Percentiles rank a stretch among this genome's conserved stretches.
Evolutionary conservation across 2,113 vertebrate species (phyloP).

Genomic region (Haplotaxodon microlepis): DNA sequence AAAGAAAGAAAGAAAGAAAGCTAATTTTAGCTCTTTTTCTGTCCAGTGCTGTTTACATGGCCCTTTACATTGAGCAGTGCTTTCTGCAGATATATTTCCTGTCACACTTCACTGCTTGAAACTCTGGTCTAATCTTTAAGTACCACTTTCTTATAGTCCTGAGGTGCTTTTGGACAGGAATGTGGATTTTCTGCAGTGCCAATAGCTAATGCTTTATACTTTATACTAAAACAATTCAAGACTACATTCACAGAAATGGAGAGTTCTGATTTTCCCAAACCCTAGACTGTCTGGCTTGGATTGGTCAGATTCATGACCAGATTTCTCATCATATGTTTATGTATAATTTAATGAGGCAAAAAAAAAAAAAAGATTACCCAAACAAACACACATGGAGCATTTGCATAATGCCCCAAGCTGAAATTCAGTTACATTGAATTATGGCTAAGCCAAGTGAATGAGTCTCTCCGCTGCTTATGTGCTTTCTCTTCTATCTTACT

Average conservation of each 20-base stretch:
- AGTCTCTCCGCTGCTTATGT: not conserved
- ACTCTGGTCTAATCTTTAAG: slow-evolving; percentile 3
- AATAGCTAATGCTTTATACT: not conserved
- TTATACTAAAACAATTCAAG: not conserved
- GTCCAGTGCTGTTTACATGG: not conserved
- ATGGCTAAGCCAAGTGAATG: slow-evolving; percentile 21
- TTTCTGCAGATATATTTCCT: not conserved
- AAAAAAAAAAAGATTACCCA: slow-evolving; percentile 24
- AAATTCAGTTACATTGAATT: slow-evolving; percentile 47
- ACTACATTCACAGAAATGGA: not conserved
- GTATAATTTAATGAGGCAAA: slow-evolving; percentile 16
- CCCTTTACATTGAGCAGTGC: not conserved
- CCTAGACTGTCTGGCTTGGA: not conserved
- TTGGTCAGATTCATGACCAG: not conserved
- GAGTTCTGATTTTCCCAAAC: not conserved
- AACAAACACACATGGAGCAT: slow-evolving; percentile 30
- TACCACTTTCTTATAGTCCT: not conserved
- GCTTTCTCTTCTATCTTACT: not conserved
- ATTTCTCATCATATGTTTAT: slow-evolving; percentile 13
- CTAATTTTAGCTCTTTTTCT: not conserved
- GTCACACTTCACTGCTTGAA: not conserved
- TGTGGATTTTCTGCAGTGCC: not conserved
- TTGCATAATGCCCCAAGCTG: slow-evolving; percentile 38
- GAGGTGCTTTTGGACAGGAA: not conserved
- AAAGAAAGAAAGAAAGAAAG: not conserved